Percentiles rank a stretch among this genome's conserved stretches.
phyloP scores from a whole-genome alignment of 2,113 vertebrate species.

The Silurus meridionalis region DNA sequence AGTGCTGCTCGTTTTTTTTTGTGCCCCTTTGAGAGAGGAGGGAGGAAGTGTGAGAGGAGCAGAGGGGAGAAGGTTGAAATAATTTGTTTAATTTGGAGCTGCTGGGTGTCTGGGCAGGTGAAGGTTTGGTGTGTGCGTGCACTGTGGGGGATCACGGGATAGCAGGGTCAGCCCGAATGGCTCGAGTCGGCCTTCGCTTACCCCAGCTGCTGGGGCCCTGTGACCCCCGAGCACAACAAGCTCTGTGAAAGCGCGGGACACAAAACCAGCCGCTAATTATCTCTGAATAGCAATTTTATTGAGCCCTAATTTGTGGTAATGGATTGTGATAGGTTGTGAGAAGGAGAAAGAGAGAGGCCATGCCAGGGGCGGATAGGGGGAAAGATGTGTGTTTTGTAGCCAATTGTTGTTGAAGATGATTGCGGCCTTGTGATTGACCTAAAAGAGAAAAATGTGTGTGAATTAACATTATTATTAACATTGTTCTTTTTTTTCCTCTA shows the following conservation, averaged over 20 bases:
- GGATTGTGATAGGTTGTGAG: conserved; percentile 79
- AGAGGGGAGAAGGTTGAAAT: conserved; percentile 67
- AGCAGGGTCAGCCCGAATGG: conserved; percentile 59
- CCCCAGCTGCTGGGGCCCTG: conserved; percentile 73
- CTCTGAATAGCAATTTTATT: conserved; percentile 86
- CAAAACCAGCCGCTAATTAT: conserved; percentile 82
- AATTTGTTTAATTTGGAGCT: conserved; percentile 81
- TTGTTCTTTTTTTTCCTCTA: background rate
- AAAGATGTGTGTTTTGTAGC: conserved; percentile 52
- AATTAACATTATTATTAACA: background rate
- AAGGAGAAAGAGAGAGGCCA: conserved; percentile 55
- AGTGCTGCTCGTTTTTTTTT: conserved; percentile 67
- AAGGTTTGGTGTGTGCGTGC: conserved; percentile 62
- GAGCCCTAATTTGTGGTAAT: conserved; percentile 87
- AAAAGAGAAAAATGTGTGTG: background rate
- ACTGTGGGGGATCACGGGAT: conserved; percentile 63
- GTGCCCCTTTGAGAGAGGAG: conserved; percentile 39
- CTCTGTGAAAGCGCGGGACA: conserved; percentile 57
- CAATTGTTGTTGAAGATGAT: conserved; percentile 27
- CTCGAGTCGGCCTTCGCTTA: conserved; percentile 76
- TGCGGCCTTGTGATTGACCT: conserved; percentile 22
- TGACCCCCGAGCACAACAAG: conserved; percentile 63
- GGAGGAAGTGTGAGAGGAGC: conserved; percentile 59
- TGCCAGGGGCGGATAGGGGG: conserved; percentile 64
- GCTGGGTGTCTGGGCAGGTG: conserved; percentile 80